Evolutionary conservation across 1,140 invertebrate species (phyloP).

Genomic region (Plectrocnemia conspersa): DNA sequence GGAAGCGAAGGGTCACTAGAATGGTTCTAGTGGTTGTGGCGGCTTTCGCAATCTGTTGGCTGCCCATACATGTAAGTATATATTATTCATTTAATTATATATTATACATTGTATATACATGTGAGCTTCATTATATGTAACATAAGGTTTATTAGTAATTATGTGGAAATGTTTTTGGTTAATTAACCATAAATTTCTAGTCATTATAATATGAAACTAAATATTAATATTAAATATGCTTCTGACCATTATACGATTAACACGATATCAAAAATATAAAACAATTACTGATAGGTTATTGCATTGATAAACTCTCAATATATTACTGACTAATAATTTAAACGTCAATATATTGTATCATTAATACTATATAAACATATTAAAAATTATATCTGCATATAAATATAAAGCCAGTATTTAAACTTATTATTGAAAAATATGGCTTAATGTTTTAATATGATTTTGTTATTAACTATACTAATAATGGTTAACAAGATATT

Average conservation of each 20-base stretch:
- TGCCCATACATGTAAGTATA: conserved; percentile 79
- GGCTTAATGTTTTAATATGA: no score
- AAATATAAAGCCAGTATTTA: background rate
- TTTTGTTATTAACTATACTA: conserved; percentile 4
- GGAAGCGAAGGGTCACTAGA: conserved; percentile 85
- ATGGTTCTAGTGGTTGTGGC: conserved; percentile 92
- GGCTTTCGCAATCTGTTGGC: conserved; percentile 93
- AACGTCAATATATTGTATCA: background rate
- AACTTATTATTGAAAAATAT: background rate
- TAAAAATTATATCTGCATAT: background rate
- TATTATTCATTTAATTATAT: conserved; percentile 1
- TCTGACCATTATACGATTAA: no score
- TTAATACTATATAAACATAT: background rate
- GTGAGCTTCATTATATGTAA: no score
- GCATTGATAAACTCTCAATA: conserved; percentile 13
- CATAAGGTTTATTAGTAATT: no score
- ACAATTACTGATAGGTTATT: no score
- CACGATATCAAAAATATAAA: no score
- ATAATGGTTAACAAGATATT: no score
- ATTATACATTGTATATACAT: no score
- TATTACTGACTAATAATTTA: background rate
- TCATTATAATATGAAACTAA: no score
- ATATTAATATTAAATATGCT: no score
- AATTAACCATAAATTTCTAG: no score
- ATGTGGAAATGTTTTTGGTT: no score